These are phyloP conservation scores for Cyphotilapia sp. DNA, from an alignment of 2,113 vertebrate species.

Conservation along the genomic window DNA sequence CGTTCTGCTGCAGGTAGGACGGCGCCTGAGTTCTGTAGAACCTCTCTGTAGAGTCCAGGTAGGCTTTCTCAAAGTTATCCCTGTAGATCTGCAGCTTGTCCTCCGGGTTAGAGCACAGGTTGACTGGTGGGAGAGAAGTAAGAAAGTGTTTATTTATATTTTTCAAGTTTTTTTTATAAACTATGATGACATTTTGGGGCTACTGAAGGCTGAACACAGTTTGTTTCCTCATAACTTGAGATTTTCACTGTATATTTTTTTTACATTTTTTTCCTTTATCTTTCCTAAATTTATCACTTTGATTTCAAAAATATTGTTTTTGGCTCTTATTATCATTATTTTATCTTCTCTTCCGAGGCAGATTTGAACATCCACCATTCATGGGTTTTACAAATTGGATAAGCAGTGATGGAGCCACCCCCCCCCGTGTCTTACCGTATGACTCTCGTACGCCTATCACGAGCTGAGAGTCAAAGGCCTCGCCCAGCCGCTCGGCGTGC, in stretches of 20 bases:
- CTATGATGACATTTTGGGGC: neutral
- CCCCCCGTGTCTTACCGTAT: constrained; percentile 73
- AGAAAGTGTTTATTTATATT: neutral
- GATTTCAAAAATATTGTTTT: neutral
- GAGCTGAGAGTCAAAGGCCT: constrained; percentile 95
- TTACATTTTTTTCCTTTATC: neutral
- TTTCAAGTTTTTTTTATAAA: neutral
- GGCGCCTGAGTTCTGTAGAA: constrained; percentile 97
- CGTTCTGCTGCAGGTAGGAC: constrained; percentile 95
- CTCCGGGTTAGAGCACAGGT: constrained; percentile 95
- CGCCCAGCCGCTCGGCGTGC: constrained; percentile 90
- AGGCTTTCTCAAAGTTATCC: constrained; percentile 98
- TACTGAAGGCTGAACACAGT: neutral
- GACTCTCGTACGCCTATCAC: constrained; percentile 96
- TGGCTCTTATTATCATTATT: neutral
- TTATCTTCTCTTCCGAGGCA: neutral
- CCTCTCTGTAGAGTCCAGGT: constrained; percentile 96
- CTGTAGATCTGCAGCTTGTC: constrained; percentile 98
- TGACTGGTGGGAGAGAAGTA: constrained; percentile 70
- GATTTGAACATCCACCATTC: neutral
- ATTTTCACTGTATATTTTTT: neutral
- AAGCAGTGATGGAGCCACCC: neutral
- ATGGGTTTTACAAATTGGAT: neutral
- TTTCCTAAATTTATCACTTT: neutral
- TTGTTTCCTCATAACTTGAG: neutral